Conservation (phyloP, 2,888 invertebrate genomes). For the Leptothorax acervorum region DNA sequence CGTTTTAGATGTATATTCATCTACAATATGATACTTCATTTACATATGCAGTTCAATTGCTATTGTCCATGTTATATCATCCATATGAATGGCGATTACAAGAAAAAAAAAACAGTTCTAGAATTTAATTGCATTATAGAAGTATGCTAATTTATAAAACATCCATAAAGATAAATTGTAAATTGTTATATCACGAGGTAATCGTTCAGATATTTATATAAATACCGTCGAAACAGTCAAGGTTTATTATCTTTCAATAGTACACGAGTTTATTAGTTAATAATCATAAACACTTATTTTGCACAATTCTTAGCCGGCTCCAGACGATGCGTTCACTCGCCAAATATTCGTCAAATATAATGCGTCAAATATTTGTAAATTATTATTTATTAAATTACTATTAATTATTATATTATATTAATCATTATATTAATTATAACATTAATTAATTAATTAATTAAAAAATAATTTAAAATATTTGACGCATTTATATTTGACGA, state of each 20-base stretch:
- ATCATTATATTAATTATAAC: too few species aligned
- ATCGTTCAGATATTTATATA: background rate
- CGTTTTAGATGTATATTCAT: background rate
- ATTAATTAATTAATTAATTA: too few species aligned
- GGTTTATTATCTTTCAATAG: background rate
- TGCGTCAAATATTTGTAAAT: too few species aligned
- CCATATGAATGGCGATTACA: background rate
- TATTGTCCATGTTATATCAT: background rate
- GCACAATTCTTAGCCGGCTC: background rate
- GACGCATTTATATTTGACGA: too few species aligned
- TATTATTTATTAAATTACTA: too few species aligned
- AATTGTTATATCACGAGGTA: background rate
- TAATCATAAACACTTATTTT: background rate
- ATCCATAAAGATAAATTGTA: background rate
- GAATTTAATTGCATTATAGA: background rate
- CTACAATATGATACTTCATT: background rate
- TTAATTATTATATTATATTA: too few species aligned
- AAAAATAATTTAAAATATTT: too few species aligned
- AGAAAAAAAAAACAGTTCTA: background rate
- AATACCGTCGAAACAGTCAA: background rate
- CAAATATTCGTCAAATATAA: too few species aligned
- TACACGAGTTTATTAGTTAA: background rate
- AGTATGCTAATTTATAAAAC: background rate
- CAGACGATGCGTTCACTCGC: too few species aligned
- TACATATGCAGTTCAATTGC: background rate